These are phyloP conservation scores for Sorex maritimensis DNA, from an alignment of 2,797 vertebrate species.

Conservation along the genomic window DNA sequence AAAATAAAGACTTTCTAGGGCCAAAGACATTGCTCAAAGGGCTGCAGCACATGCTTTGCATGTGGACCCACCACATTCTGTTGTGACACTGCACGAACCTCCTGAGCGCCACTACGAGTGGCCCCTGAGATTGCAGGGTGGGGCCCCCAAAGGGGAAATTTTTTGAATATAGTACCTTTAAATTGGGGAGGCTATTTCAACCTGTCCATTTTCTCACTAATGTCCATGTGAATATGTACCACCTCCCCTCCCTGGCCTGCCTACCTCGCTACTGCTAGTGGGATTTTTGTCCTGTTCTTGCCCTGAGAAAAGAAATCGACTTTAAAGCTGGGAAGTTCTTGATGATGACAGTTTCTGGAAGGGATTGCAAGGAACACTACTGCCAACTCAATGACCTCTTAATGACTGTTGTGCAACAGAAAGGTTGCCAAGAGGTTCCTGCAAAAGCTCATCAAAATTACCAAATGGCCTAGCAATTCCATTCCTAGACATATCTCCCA, in stretches of 20 bases:
- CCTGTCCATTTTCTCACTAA: not conserved
- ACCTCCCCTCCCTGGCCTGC: not conserved
- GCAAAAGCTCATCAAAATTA: conserved; percentile 34
- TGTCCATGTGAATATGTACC: not conserved
- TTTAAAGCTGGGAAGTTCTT: conserved; percentile 35
- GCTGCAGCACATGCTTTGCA: no score
- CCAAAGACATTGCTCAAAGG: no score
- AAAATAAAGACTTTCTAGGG: conserved; percentile 45
- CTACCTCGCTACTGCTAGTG: not conserved
- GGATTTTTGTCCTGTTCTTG: not conserved
- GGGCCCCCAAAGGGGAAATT: not conserved
- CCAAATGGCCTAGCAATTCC: conserved; percentile 4
- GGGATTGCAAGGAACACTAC: not conserved
- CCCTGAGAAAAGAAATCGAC: not conserved
- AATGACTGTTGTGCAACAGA: not conserved
- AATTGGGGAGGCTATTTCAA: conserved; percentile 30
- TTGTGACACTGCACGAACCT: no score
- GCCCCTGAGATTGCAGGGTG: no score
- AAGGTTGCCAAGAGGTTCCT: conserved; percentile 29
- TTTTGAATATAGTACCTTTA: not conserved
- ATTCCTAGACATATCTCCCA: not conserved
- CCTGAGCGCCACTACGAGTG: no score
- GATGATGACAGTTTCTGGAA: conserved; percentile 45
- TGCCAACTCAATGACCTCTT: conserved; percentile 20
- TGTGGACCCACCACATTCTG: no score